A percentile compares a stretch with the other conserved stretches of the same genome.
phyloP scores from a whole-genome alignment of 1,140 invertebrate genomes.

The Drosophila nikananu region DNA sequence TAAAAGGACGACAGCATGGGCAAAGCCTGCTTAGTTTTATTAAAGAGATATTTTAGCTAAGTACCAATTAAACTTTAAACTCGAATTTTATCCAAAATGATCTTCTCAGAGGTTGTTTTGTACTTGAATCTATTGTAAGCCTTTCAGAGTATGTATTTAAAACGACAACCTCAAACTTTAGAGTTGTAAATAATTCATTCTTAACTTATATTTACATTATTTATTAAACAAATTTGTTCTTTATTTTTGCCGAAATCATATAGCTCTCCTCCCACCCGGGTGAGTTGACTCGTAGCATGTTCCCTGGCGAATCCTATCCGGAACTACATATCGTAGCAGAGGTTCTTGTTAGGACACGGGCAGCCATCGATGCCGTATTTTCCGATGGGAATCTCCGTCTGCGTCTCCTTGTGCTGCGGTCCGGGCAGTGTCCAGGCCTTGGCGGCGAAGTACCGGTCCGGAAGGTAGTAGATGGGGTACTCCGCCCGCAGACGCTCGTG shows the following conservation, averaged over 20 bases:
- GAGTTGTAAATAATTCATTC: neutral
- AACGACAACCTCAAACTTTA: too few species aligned
- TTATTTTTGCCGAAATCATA: neutral
- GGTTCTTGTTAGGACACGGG: slow-evolving; percentile 55
- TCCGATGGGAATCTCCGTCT: slow-evolving; percentile 60
- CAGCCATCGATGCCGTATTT: slow-evolving; percentile 68
- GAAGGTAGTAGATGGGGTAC: slow-evolving; percentile 57
- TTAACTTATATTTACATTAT: neutral
- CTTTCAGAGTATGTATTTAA: neutral
- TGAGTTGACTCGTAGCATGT: neutral
- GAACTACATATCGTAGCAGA: slow-evolving; percentile 57
- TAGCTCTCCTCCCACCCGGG: too few species aligned
- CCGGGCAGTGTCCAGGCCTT: slow-evolving; percentile 19
- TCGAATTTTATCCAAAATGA: neutral
- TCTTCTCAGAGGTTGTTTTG: neutral
- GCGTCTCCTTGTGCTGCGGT: slow-evolving; percentile 52
- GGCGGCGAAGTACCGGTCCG: slow-evolving; percentile 36
- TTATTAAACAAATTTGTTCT: neutral
- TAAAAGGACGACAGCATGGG: neutral
- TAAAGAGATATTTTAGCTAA: neutral
- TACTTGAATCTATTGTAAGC: neutral
- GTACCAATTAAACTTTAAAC: neutral
- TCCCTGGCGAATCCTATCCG: neutral
- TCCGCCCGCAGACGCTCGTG: slow-evolving; percentile 42
- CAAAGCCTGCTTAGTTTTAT: neutral